Evolutionary conservation across 2,113 vertebrate species (phyloP).

Genomic region (Polyodon spathula): DNA sequence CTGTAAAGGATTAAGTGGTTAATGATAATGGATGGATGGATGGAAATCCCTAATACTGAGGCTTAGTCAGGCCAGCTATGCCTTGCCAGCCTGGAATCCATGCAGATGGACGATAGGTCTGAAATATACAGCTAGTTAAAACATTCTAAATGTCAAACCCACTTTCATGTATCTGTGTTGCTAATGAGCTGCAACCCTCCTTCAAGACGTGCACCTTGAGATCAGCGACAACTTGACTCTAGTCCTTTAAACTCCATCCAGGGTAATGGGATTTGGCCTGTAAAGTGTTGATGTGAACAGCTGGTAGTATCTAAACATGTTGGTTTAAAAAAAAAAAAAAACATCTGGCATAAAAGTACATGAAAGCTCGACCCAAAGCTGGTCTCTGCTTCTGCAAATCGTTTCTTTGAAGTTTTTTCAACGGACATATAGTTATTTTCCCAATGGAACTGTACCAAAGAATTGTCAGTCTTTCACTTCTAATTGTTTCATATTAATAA

Average conservation of each 20-base stretch:
- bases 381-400: not conserved
- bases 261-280: not conserved
- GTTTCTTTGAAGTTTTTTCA: not conserved
- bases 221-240: not conserved
- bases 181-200: not conserved
- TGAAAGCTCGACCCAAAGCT: not conserved
- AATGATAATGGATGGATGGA: no score
- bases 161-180: not conserved
- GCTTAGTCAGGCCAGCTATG: no score
- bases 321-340: not conserved
- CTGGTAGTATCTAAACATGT: not conserved
- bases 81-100: no score
- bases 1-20: no score
- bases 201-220: not conserved
- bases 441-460: not conserved
- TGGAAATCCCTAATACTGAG: no score
- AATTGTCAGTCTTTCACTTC: not conserved
- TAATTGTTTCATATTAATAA: not conserved
- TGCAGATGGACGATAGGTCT: not conserved
- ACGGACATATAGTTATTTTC: not conserved
- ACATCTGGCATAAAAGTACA: not conserved
- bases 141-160: not conserved
- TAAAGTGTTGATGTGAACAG: not conserved
- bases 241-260: not conserved
- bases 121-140: constrained; percentile 1